Base-by-base conservation (phyloP, 1,140 invertebrate species). In the Drosophila burlai region DNA sequence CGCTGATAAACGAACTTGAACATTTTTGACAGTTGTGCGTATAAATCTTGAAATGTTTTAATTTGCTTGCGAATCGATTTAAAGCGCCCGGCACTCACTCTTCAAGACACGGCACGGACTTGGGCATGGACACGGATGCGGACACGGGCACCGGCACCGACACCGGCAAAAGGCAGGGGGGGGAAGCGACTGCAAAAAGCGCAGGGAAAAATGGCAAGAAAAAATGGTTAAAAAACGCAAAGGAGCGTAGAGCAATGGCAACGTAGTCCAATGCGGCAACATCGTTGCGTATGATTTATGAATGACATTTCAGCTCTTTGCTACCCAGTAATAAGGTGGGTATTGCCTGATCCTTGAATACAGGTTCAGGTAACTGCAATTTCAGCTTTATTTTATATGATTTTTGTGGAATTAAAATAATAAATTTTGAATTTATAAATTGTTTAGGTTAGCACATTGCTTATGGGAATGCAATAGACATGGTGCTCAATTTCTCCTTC, bases 31-130 rank as follows among this genome's bases (percentile, higher is more conserved):
- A 92, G 91, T 87, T 91, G 78, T 84, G 91, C 91, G 85, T 87
- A 92, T 92, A 92, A 92, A 92, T 92, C 91, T 92, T 92, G 90
- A 92, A 92, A 92, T 91, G 91, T 92, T 92, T 92, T 92, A 92
- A 92, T 92, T 92, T 92, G 86, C 84, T 87, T 86, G 81, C 76
- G 91, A 92, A 92, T 92, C 91, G 91, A 92, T 92, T 92, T 92
- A 87, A 86, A 87, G 76, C 31, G 62, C 74, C 62, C 65, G 40
- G 26, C 47, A 45, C 62, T 66, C 49, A 42, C 49, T 62, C 21
- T 34, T 46, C 60, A 6, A 52, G 21, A 16, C 18, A 46, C 43
- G 18, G 10, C 18, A 15, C 2, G 36, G 36, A 15, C 38, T 15
- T 16, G 15, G 38, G 2, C 18, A 49, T 16, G 15, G 47, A 16